Percentiles rank a stretch among this genome's conserved stretches.
Evolutionary conservation across 2,113 vertebrate genomes (phyloP).

Genomic region (Pomatorhinus ruficollis): DNA sequence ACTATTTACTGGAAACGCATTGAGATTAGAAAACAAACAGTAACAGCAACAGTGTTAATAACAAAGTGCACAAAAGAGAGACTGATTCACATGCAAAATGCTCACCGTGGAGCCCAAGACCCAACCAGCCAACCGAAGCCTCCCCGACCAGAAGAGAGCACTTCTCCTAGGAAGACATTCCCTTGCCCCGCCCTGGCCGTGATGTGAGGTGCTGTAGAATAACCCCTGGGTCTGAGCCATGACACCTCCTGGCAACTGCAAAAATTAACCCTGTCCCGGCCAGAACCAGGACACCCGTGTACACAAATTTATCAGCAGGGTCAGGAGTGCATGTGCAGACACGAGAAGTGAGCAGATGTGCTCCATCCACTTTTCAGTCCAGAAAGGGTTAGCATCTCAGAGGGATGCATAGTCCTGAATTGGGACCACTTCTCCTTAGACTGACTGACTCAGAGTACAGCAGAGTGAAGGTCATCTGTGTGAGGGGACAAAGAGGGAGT

Average conservation of each 20-base stretch:
- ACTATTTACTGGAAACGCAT: not conserved
- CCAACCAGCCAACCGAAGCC: accelerated
- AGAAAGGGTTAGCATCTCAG: not conserved
- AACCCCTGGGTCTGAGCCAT: not conserved
- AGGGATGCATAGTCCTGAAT: not conserved
- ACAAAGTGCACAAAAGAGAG: not conserved
- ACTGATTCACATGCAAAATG: not conserved
- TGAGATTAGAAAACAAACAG: not conserved
- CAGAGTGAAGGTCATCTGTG: not conserved
- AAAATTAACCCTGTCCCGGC: not conserved
- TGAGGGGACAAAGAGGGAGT: accelerated
- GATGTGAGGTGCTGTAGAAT: not conserved
- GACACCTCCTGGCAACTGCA: not conserved
- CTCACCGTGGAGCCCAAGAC: not conserved
- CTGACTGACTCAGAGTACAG: not conserved
- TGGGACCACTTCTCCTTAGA: not conserved
- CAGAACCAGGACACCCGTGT: not conserved
- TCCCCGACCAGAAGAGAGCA: accelerated
- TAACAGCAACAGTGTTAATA: not conserved
- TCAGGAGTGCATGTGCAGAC: not conserved
- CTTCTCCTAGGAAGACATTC: accelerated
- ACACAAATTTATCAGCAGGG: not conserved
- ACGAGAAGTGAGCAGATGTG: not conserved
- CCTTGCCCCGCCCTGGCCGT: accelerated
- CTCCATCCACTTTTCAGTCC: not conserved